Evolutionary conservation across 2,797 vertebrate genomes (phyloP), one percentile per base, ranked within the genome.

Genomic region (Periophthalmus magnuspinnatus): DNA sequence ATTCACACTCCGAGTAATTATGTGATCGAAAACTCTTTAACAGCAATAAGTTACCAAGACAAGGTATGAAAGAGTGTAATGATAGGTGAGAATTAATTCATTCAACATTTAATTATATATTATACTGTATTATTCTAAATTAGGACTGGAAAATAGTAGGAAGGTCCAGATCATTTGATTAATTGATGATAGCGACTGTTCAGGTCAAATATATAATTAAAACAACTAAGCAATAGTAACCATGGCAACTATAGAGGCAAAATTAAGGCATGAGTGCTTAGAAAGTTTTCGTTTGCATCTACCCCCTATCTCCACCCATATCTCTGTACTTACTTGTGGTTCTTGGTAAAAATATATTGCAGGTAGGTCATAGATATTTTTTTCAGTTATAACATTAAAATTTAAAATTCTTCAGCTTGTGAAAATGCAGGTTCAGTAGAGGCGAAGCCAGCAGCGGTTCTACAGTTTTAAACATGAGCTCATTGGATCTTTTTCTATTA

Each of bases 71-170:
- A 76, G 67, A 33, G 59, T 79, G 32, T 71, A 75, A 68, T 72
- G 45, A 77, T 17, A 64, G 34, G 70, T 67, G 47, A 22, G 16
- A 69, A 68, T 69, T 68, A 36, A 69, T 75, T 65, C n/a, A 38
- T 69, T 80, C 34, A 34, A 11, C 65, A 61, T 34, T 70, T 38
- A 52, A 80, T 68, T 72, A 75, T 57, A 36, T 71, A 16, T 57
- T 22, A 5, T 48, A 62, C 6, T n/a, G n/a, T n/a, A n/a, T n/a
- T n/a, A 16, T 66, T 74, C 68, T 52, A n/a, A 75, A 61, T 78
- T 55, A 70, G 41, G 24, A 13, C 66, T 41, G 11, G 17, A 36
- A 74, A 79, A 74, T 59, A 76, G 45, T 72, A 75, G 52, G 24
- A 5, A 57, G 14, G 21, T 55, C 21, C 21, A 22, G 52, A 19